Evolutionary conservation across 2,113 vertebrate genomes (phyloP).

Genomic region (Labrus mixtus): DNA sequence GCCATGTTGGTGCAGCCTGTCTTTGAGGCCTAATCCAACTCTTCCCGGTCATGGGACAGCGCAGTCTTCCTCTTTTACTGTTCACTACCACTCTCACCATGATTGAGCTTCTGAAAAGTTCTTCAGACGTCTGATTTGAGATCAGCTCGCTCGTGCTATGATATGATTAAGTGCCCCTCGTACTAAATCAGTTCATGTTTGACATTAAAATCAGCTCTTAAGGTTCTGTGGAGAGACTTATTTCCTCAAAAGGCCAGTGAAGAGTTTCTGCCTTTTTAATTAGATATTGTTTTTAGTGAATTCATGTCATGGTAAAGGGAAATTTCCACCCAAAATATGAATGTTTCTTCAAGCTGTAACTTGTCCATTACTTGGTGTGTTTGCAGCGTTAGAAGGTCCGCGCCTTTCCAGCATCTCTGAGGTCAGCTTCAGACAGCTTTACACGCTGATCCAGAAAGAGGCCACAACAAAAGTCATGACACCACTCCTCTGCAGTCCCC

Average conservation of each 20-base stretch:
- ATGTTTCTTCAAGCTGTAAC: constrained; percentile 15
- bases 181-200: constrained; percentile 11
- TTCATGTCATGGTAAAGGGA: constrained; percentile 44
- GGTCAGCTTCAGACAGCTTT: constrained; percentile 15
- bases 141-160: constrained; percentile 6
- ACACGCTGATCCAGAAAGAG: constrained; percentile 45
- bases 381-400: neutral
- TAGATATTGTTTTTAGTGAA: constrained; percentile 17
- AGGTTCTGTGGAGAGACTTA: neutral
- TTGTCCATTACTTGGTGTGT: neutral
- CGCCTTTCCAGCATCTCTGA: neutral
- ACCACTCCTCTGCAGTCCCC: constrained; percentile 48
- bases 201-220: constrained; percentile 15
- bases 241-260: constrained; percentile 16
- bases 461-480: constrained; percentile 54
- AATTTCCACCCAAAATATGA: constrained; percentile 30
- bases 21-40: neutral
- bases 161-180: constrained; percentile 9
- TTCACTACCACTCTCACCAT: constrained; percentile 26
- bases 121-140: constrained; percentile 5
- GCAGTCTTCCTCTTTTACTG: constrained; percentile 19
- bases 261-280: neutral
- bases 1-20: neutral
- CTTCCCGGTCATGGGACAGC: constrained; percentile 16
- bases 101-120: constrained; percentile 21